These are phyloP conservation scores for Cotesia glomerata DNA, from an alignment of 1,140 invertebrate species.

Conservation along the genomic window DNA sequence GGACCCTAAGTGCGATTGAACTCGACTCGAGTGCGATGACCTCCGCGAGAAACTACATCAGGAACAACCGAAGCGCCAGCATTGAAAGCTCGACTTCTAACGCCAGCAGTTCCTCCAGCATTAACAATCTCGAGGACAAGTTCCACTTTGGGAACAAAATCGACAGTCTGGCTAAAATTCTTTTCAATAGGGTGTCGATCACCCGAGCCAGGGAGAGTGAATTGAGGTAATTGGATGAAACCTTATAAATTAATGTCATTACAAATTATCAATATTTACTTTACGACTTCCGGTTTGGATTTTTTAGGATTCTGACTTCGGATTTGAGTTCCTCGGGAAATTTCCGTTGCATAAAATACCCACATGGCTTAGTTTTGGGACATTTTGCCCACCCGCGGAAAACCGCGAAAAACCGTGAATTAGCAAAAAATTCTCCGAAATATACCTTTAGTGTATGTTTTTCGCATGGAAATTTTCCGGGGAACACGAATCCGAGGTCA, in stretches of 20 bases:
- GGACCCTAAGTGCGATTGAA: slow-evolving; percentile 77
- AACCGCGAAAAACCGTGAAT: too few relatives aligned
- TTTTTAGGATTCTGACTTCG: too few relatives aligned
- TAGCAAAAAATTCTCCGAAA: too few relatives aligned
- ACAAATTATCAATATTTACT: too few relatives aligned
- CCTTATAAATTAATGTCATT: slow-evolving; percentile 24
- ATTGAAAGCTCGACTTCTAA: slow-evolving; percentile 46
- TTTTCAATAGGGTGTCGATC: slow-evolving; percentile 56
- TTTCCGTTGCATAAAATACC: too few relatives aligned
- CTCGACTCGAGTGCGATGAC: slow-evolving; percentile 71
- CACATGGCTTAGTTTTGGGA: too few relatives aligned
- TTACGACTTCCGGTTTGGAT: slow-evolving; percentile 17
- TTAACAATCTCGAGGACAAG: slow-evolving; percentile 52
- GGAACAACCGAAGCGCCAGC: slow-evolving; percentile 56
- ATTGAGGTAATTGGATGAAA: slow-evolving; percentile 56
- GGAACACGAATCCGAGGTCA: too few relatives aligned
- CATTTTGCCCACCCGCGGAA: too few relatives aligned
- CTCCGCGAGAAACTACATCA: slow-evolving; percentile 62
- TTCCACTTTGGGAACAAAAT: slow-evolving; percentile 57
- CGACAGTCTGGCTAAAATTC: slow-evolving; percentile 57
- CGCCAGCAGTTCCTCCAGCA: slow-evolving; percentile 34
- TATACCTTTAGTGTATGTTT: too few relatives aligned
- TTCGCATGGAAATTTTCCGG: too few relatives aligned
- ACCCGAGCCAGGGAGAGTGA: slow-evolving; percentile 50
- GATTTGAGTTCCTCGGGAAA: too few relatives aligned